Evolutionary conservation across 2,797 vertebrate genomes (phyloP), one percentile per base, ranked within the genome.

Genomic region (Botia almorhae): DNA sequence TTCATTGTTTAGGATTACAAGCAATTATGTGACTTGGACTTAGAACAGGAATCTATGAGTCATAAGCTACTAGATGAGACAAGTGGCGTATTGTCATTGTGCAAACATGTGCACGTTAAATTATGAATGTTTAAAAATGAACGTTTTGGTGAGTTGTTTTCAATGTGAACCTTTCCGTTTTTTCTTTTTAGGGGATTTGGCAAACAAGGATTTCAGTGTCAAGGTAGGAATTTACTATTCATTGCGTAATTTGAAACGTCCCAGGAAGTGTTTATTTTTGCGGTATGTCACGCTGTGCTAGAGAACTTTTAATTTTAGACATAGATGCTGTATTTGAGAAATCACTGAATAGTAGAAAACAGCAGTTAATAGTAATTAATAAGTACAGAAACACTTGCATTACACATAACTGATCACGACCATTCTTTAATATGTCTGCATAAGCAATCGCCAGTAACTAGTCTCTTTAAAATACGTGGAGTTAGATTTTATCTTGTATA

Each of bases 161-260:
- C 74, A 82, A 58, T 84, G 83, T 29, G 4, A 76, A 43, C 17
- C 0, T 1, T n/a, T 80, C 29, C 2, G 29, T 23, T 69, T 90
- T 7, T 89, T 67, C 80, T 85, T 75, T 91, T 48, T 93, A 98
- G 97, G 97, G 97, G 97, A 70, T 98, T 98, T 91, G 97, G 97
- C 81, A 98, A 98, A 88, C 96, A 98, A 90, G 97, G 97, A 84
- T 97, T 98, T 93, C 97, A 98, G 94, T 98, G 97, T 94, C 96
- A 98, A 96, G 97, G 97, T 98, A 95, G 89, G 96, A 89, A 56
- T 19, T 64, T 72, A 51, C 23, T 51, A 3, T 61, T 69, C 1
- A 33, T 60, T 48, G 12, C 7, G 11, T 19, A 19, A 69, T 78
- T 69, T 69, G 17, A 60, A 78, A 50, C 4, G 11, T 64, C 46